phyloP scores from a whole-genome alignment of 1,140 invertebrate species.

The Tyrophagus putrescentiae region DNA sequence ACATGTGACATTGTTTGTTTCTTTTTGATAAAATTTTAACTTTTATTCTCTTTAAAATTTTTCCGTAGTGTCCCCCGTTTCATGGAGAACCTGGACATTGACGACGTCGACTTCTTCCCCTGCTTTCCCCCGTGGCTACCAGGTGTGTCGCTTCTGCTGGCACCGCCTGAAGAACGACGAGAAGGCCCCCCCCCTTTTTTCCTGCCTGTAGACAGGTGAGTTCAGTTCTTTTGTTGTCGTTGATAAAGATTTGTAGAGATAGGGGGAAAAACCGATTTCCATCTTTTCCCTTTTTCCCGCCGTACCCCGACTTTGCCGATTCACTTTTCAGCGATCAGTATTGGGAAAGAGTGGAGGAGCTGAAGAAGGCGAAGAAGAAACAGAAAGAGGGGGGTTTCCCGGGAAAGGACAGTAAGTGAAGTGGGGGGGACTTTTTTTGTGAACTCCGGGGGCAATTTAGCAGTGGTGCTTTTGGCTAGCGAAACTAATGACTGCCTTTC shows the following conservation, averaged over 20 bases:
- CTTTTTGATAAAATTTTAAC: conserved; percentile 6
- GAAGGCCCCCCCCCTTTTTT: conserved; percentile 93
- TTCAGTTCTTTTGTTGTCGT: conserved; percentile 1
- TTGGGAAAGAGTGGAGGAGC: conserved; percentile 21
- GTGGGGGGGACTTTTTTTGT: neutral
- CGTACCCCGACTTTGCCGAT: conserved; percentile 61
- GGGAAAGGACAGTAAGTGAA: conserved; percentile 38
- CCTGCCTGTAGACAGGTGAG: conserved; percentile 84
- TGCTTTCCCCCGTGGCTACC: conserved; percentile 99
- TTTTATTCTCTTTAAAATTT: neutral
- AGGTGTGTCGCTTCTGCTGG: conserved; percentile 99
- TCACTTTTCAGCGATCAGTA: conserved; percentile 20
- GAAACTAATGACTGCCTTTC: too few species aligned
- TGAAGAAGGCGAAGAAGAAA: conserved; percentile 22
- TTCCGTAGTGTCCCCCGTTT: conserved; percentile 79
- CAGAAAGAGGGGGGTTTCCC: conserved; percentile 18
- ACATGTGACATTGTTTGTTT: neutral
- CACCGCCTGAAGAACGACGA: conserved; percentile 96
- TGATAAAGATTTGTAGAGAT: neutral
- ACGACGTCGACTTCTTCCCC: conserved; percentile 96
- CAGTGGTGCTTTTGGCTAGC: too few species aligned
- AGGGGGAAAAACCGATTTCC: neutral
- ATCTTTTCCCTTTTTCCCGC: conserved; percentile 32
- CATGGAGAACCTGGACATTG: conserved; percentile 96
- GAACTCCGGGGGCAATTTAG: too few species aligned